Conservation (phyloP, 1,140 invertebrate species). For the Sinonovacula constricta region DNA sequence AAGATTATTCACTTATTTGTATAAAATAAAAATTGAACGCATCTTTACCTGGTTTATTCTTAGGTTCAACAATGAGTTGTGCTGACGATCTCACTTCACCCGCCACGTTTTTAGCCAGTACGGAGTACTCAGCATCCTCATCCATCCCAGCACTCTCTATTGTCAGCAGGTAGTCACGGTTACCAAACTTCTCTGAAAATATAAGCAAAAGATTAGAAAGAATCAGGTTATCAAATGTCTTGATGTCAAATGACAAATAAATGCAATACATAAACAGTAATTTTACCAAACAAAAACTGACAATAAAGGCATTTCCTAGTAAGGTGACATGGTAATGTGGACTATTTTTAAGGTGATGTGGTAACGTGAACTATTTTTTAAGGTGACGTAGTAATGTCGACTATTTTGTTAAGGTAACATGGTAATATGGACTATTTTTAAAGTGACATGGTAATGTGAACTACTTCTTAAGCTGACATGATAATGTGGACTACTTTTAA, state of each 20-base stretch:
- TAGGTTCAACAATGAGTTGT: slow-evolving; percentile 74
- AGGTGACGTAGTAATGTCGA: no score
- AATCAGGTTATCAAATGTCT: background rate
- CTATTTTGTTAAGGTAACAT: no score
- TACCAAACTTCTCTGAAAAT: slow-evolving; percentile 74
- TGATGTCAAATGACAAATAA: background rate
- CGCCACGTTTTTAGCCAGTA: slow-evolving; percentile 72
- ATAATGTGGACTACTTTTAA: no score
- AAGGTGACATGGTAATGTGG: no score
- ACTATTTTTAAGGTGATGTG: no score
- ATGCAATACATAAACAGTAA: no score
- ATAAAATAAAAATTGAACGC: background rate
- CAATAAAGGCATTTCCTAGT: no score
- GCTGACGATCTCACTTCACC: slow-evolving; percentile 70
- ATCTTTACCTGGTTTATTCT: slow-evolving; percentile 53
- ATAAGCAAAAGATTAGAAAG: slow-evolving; percentile 3
- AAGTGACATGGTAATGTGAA: no score
- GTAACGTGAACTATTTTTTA: no score
- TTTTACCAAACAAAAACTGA: no score
- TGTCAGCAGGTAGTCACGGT: slow-evolving; percentile 74
- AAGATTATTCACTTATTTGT: background rate
- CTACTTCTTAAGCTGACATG: no score
- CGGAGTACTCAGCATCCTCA: slow-evolving; percentile 76
- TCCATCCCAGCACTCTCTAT: slow-evolving; percentile 73
- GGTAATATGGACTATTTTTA: no score